A percentile compares a stretch with the other conserved stretches of the same genome.
These are phyloP conservation scores for Eucera pruinosa DNA, from an alignment of 2,888 invertebrate genomes.

Conservation along the genomic window DNA sequence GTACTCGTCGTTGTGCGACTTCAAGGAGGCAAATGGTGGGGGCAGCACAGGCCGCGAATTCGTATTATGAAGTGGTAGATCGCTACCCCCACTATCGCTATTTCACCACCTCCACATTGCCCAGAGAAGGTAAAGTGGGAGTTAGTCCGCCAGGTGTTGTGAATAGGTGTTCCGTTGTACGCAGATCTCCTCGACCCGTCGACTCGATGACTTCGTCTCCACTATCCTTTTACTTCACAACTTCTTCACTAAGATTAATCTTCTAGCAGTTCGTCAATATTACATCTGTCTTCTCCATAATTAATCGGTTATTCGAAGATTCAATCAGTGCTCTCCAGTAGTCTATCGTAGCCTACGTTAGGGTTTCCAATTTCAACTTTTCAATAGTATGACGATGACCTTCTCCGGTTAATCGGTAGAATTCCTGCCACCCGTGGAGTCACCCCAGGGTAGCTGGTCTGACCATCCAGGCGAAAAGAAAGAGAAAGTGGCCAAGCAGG, in stretches of 20 bases:
- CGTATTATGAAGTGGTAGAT: constrained; percentile 63
- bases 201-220: constrained; percentile 61
- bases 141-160: constrained; percentile 71
- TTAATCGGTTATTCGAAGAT: background rate
- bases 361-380: too few species aligned
- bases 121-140: constrained; percentile 8
- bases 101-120: constrained; percentile 63
- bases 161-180: constrained; percentile 63
- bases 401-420: background rate
- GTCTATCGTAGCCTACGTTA: too few species aligned
- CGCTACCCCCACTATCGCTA: constrained; percentile 51
- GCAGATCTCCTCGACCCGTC: constrained; percentile 76
- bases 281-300: too few species aligned
- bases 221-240: too few species aligned
- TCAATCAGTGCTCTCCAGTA: background rate
- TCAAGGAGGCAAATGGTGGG: constrained; percentile 49
- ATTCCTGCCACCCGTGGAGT: constrained; percentile 2
- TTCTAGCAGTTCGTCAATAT: too few species aligned
- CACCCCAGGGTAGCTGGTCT: constrained; percentile 8
- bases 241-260: too few species aligned
- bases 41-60: constrained; percentile 56
- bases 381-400: background rate
- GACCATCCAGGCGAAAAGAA: constrained; percentile 34
- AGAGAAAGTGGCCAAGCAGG: constrained; percentile 56
- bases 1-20: constrained; percentile 58